phyloP scores from a whole-genome alignment of 2,797 vertebrate species.

The Anisognathus igniventris region DNA sequence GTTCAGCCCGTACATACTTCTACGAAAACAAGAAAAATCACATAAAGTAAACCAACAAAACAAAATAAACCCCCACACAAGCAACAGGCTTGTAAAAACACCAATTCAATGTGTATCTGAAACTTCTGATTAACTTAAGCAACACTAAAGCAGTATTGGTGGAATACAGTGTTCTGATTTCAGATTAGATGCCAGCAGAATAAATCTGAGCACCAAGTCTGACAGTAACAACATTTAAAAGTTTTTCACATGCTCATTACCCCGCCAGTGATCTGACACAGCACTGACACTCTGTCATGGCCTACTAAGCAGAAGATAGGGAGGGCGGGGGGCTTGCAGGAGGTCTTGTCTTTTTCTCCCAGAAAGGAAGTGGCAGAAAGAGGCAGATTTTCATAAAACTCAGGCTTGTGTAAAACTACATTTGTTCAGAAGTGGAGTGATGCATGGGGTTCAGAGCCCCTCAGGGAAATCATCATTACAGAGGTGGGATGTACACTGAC shows the following conservation, averaged over 20 bases:
- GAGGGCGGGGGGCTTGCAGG: background rate
- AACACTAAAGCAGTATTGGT: background rate
- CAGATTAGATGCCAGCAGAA: background rate
- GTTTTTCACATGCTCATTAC: background rate
- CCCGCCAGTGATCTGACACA: background rate
- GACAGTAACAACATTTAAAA: background rate
- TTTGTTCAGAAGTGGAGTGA: background rate
- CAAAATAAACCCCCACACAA: rapidly evolving
- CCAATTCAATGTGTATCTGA: background rate
- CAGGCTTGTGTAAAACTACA: background rate
- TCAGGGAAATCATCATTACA: background rate
- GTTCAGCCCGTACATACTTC: background rate
- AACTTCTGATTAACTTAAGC: background rate
- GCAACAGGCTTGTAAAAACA: background rate
- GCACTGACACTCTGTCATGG: background rate
- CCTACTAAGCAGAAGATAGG: background rate
- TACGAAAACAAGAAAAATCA: background rate
- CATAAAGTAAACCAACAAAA: background rate
- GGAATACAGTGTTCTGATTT: background rate
- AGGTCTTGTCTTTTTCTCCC: background rate
- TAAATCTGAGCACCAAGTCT: background rate
- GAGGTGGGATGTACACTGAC: background rate
- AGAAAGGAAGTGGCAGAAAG: background rate
- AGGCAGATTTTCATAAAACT: background rate
- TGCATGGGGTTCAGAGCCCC: background rate